These are phyloP conservation scores for Luscinia luscinia DNA, from an alignment of 2,797 vertebrate genomes.

Conservation along the genomic window DNA sequence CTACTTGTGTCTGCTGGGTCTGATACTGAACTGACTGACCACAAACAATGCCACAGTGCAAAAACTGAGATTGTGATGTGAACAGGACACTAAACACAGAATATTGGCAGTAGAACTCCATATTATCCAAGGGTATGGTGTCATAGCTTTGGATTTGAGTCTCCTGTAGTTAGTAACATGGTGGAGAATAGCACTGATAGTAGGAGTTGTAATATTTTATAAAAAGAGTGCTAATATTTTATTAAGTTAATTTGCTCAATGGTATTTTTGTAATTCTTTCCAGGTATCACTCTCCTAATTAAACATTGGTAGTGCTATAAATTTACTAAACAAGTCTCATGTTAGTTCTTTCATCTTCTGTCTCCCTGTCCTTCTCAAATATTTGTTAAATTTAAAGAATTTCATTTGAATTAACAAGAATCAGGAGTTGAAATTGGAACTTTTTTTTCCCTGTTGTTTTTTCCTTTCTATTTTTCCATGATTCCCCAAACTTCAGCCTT, in stretches of 20 bases:
- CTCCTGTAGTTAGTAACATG: not conserved
- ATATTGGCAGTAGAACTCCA: not conserved
- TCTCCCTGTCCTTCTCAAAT: not conserved
- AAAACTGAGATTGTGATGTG: not conserved
- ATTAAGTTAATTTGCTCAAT: not conserved
- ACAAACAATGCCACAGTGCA: not conserved
- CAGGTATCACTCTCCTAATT: not conserved
- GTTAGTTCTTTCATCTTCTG: not conserved
- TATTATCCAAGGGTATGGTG: not conserved
- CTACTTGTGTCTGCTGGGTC: not conserved
- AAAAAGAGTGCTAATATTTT: not conserved
- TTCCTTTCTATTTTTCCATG: not conserved
- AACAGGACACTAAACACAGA: not conserved
- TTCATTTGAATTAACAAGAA: not conserved
- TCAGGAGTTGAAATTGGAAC: not conserved
- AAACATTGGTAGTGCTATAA: slow-evolving; percentile 15
- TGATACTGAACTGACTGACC: not conserved
- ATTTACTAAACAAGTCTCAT: not conserved
- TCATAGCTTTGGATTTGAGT: slow-evolving; percentile 6
- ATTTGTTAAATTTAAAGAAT: not conserved
- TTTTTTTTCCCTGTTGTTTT: not conserved
- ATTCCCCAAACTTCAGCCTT: not conserved
- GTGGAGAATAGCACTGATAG: slow-evolving; percentile 14
- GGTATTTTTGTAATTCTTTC: slow-evolving; percentile 29
- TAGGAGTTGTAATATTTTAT: slow-evolving; percentile 6